Base-by-base conservation (phyloP, 2,797 vertebrate species). In the Rhyacichthys aspro region DNA sequence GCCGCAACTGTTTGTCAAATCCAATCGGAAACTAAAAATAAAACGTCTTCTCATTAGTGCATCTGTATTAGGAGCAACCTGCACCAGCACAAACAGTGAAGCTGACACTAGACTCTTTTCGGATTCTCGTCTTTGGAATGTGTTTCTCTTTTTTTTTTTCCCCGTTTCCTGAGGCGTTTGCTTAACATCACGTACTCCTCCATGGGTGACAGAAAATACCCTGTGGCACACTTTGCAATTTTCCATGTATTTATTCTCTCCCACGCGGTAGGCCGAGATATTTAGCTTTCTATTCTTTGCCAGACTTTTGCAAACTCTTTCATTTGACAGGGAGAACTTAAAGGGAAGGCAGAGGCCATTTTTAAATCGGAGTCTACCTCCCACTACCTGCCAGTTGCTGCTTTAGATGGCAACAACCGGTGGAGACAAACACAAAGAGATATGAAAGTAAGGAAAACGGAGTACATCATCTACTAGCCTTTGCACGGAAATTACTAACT, bases 141-240 rank as follows among this genome's bases (percentile, higher is more conserved):
- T n/a, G 32, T n/a, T n/a, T n/a, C n/a, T 50, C 12, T 14, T 54
- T 68, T 62, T 23, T 8, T n/a, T n/a, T n/a, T n/a, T n/a, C n/a
- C n/a, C n/a, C 59, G 12, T 72, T 74, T 85, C 64, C 67, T 16
- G 11, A 67, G 71, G 66, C 68, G 48, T 76, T 66, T 76, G 54
- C 59, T 71, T 58, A 74, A 81, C 71, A 82, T 79, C 56, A 76
- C 58, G 71, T 5, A 50, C 65, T 77, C 62, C 67, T 76, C 57
- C 74, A 71, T 14, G 17, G 58, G 69, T 75, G 74, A 86, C 82
- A 81, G 74, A 70, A 78, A 79, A 76, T 76, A 74, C 70, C 75
- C 66, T 14, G 45, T 72, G 76, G 74, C 68, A 70, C 56, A 61
- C 55, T 77, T 70, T 66, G 50, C 59, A 60, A 65, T 76, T 70